Evolutionary conservation across 2,113 vertebrate species (phyloP).

Genomic region (Bos indicus): DNA sequence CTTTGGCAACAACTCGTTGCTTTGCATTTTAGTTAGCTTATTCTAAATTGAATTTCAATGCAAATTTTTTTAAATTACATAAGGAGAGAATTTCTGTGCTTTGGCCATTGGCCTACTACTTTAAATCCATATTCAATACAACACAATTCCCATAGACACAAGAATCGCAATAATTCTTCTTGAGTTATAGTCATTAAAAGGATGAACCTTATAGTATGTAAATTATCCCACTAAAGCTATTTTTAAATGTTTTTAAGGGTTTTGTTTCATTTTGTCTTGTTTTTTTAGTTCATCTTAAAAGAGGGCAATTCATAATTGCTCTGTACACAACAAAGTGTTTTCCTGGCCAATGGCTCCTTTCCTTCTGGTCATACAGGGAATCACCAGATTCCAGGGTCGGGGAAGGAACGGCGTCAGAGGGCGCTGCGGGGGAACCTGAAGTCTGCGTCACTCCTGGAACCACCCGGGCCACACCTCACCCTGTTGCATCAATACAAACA

Average conservation of each 20-base stretch:
- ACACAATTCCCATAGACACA: not conserved
- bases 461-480: accelerated
- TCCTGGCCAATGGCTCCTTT: not conserved
- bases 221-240: not conserved
- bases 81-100: not conserved
- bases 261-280: not conserved
- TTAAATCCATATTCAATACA: not conserved
- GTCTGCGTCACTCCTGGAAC: accelerated
- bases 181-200: not conserved
- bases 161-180: not conserved
- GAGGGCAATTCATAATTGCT: not conserved
- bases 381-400: too few species aligned
- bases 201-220: not conserved
- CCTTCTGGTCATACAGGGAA: not conserved
- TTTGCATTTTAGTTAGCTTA: not conserved
- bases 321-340: not conserved
- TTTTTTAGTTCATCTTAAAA: not conserved
- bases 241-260: not conserved
- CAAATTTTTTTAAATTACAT: not conserved
- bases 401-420: not conserved
- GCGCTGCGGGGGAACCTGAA: accelerated
- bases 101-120: not conserved
- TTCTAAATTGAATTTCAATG: not conserved
- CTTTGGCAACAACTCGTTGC: not conserved
- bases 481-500: not conserved